Evolutionary conservation across 2,797 vertebrate species (phyloP).

Genomic region (Orientallactaga sibirica): DNA sequence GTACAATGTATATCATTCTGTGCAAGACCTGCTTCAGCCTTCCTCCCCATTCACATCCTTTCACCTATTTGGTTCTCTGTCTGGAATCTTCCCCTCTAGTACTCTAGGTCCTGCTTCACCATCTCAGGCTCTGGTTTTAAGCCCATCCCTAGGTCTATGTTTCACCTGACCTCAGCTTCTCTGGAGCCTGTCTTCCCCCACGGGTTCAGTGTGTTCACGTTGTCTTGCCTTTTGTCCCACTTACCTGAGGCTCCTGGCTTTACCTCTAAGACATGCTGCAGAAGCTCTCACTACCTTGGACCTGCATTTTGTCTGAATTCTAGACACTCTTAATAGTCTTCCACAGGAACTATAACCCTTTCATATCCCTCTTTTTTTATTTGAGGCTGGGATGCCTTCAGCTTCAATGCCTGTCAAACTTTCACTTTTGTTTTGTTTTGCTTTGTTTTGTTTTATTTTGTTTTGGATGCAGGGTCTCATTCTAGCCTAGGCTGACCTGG

Average conservation of each 20-base stretch:
- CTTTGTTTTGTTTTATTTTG: too few species aligned
- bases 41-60: not conserved
- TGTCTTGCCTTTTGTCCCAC: not conserved
- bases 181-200: not conserved
- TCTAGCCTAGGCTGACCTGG: too few species aligned
- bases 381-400: not conserved
- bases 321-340: fast-evolving
- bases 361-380: not conserved
- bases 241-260: not conserved
- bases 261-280: not conserved
- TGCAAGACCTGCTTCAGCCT: not conserved
- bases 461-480: too few species aligned
- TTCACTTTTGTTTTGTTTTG: not conserved
- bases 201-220: too few species aligned
- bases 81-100: not conserved
- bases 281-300: not conserved
- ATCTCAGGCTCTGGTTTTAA: not conserved
- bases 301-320: not conserved
- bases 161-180: not conserved
- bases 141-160: not conserved
- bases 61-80: fast-evolving
- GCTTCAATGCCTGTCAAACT: not conserved
- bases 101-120: not conserved
- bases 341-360: not conserved
- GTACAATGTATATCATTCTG: fast-evolving